These are phyloP conservation scores for Bemisia tabaci DNA, from an alignment of 1,140 invertebrate species.

Conservation along the genomic window DNA sequence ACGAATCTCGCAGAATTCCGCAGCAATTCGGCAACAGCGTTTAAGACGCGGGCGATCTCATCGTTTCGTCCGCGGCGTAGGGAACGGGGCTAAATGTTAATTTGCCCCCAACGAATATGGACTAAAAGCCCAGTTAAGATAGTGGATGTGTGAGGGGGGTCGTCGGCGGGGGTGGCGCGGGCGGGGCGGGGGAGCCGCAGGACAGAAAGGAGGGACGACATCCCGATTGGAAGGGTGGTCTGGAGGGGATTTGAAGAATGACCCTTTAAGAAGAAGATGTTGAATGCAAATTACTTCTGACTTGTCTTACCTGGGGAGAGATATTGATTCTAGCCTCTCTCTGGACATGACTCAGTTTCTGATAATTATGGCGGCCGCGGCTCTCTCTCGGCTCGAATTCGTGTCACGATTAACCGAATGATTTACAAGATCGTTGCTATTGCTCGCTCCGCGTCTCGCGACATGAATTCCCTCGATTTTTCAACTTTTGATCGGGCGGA, in stretches of 20 bases:
- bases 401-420: too few species aligned
- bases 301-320: not conserved
- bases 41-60: too few species aligned
- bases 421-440: too few species aligned
- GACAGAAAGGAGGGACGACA: not conserved
- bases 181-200: not conserved
- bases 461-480: too few species aligned
- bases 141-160: not conserved
- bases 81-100: not conserved
- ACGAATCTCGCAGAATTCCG: too few species aligned
- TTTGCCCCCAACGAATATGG: not conserved
- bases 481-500: too few species aligned
- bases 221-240: not conserved
- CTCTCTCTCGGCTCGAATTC: too few species aligned
- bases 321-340: not conserved
- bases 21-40: too few species aligned
- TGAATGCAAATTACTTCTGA: not conserved
- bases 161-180: too few species aligned
- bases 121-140: not conserved
- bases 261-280: not conserved
- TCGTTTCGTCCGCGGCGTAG: too few species aligned
- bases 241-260: not conserved
- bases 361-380: not conserved
- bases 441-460: too few species aligned
- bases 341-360: not conserved